These are phyloP conservation scores for Yasuhikotakia modesta DNA, from an alignment of 2,797 vertebrate species.

Conservation along the genomic window DNA sequence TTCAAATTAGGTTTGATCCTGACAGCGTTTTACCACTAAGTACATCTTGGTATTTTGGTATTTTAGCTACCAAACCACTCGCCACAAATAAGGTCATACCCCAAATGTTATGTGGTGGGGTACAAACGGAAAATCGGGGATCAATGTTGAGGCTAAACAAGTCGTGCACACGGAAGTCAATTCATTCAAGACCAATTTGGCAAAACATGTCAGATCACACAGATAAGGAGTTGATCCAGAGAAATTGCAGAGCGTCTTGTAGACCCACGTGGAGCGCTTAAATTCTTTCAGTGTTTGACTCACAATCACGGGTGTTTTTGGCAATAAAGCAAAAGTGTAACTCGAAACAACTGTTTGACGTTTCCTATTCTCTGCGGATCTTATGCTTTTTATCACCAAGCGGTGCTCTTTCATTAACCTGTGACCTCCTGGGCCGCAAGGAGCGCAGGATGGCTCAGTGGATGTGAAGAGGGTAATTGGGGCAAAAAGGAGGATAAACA, in stretches of 20 bases:
- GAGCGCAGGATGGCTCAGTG: conserved; percentile 37
- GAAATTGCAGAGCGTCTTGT: conserved; percentile 19
- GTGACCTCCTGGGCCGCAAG: conserved; percentile 51
- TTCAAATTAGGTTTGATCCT: conserved; percentile 27
- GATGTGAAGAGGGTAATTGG: conserved; percentile 50
- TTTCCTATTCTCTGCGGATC: conserved; percentile 52
- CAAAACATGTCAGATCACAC: conserved; percentile 23
- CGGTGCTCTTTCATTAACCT: conserved; percentile 66
- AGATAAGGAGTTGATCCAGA: conserved; percentile 39
- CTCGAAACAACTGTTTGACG: conserved; percentile 49
- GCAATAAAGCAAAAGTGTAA: conserved; percentile 46
- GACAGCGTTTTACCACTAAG: conserved; percentile 38
- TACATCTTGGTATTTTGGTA: conserved; percentile 46
- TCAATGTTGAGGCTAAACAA: conserved; percentile 4
- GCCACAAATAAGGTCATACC: conserved; percentile 35
- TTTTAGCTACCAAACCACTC: conserved; percentile 3
- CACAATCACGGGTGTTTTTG: conserved; percentile 37
- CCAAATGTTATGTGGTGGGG: conserved; percentile 23
- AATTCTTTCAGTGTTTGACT: conserved; percentile 29
- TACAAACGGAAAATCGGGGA: conserved; percentile 43
- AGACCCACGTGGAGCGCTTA: conserved; percentile 21
- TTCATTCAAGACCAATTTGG: conserved; percentile 30
- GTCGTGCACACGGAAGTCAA: conserved; percentile 8
- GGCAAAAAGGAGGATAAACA: conserved; percentile 47
- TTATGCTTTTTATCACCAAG: conserved; percentile 63